Evolutionary conservation across 2,113 vertebrate genomes (phyloP), one percentile per base, ranked within the genome.

Genomic region (Cyanoliseus patagonus): DNA sequence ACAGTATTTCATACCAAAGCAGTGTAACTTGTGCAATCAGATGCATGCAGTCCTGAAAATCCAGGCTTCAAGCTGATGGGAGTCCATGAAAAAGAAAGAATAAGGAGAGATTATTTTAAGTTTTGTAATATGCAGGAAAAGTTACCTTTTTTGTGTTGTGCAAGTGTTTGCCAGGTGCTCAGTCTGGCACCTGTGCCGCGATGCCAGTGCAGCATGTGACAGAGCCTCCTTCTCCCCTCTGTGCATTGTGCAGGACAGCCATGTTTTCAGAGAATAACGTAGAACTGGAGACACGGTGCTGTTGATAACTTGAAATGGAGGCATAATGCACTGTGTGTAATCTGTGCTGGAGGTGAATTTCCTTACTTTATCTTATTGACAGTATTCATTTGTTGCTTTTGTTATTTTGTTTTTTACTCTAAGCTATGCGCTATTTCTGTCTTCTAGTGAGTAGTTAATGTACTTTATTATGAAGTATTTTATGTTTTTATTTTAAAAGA

Each of bases 181-280:
- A 4, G 16, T 3, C 2, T 0, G 4, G n/a, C 3, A 2, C 31
- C 28, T 18, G 14, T 35, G 85, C 66, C 52, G 25, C 2, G 35
- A 35, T 83, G 67, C 18, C 62, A 25, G 25, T 6, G 11, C 37
- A 22, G 67, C 0, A 4, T n/a, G 37, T 25, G 39, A 4, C 41
- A 14, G 46, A 88, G 51, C 7, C 55, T 82, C 31, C 3, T 11
- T 31, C 62, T 76, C 15, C 59, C n/a, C 44, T 30, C 3, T 0
- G 28, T 8, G 41, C 31, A 8, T 19, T 6, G 3, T 13, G 61
- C 75, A 74, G 90, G 70, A 47, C 28, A 75, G 77, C 70, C 47
- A 0, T 46, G 28, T 64, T 74, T 68, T 4, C 75, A 17, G 13
- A 23, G 76, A 8, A 25, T 31, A 18, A 10, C 12, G 1, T 3